Percentiles rank a stretch among this genome's conserved stretches.
These are phyloP conservation scores for Peromyscus melanophrys DNA, from an alignment of 2,797 vertebrate species.

Conservation along the genomic window DNA sequence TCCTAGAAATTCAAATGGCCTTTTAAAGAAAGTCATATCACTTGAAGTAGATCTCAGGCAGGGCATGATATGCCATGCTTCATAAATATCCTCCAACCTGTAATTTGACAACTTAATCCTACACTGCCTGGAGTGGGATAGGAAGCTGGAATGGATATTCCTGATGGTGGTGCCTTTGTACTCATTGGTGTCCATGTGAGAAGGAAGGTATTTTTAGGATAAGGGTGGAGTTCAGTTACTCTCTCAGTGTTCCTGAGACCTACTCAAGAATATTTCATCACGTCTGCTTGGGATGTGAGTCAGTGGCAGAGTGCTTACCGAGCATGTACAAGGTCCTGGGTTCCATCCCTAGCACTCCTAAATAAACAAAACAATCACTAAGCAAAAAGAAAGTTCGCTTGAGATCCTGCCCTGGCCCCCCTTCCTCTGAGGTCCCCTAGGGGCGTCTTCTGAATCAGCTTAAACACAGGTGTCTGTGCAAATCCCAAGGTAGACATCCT, in stretches of 20 bases:
- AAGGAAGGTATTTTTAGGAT: not conserved
- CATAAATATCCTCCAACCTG: slow-evolving; percentile 91
- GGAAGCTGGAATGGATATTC: slow-evolving; percentile 92
- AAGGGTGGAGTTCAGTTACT: not conserved
- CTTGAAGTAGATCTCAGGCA: not conserved
- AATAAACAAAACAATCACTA: not conserved
- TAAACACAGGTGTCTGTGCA: not conserved
- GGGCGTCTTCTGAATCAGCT: not conserved
- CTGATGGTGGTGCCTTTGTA: slow-evolving; percentile 92
- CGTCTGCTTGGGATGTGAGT: not conserved
- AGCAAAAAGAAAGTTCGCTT: not conserved
- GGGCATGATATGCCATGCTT: slow-evolving; percentile 45
- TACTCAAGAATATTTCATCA: not conserved
- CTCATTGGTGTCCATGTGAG: not conserved
- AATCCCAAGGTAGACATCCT: not conserved
- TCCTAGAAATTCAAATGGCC: slow-evolving; percentile 40
- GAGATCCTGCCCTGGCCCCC: not conserved
- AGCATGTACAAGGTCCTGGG: not conserved
- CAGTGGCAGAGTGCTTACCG: not conserved
- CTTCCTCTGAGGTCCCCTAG: not conserved
- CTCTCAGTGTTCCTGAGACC: not conserved
- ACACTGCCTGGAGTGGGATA: slow-evolving; percentile 92
- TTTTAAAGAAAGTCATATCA: slow-evolving; percentile 1
- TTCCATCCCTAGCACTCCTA: not conserved
- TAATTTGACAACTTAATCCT: slow-evolving; percentile 89